phyloP scores from a whole-genome alignment of 2,113 vertebrate genomes.

The Etheostoma spectabile region DNA sequence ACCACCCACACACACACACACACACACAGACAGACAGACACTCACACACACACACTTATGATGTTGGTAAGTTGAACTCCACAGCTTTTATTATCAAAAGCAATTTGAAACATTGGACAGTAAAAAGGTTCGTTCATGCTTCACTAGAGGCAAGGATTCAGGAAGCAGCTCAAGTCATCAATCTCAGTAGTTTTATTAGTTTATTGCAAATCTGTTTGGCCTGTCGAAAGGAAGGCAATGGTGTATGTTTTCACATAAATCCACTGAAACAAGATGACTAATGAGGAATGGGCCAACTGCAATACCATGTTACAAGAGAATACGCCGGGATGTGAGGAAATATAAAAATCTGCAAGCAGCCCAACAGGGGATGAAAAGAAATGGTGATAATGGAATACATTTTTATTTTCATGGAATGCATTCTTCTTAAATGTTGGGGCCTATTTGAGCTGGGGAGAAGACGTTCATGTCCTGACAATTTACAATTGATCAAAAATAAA shows the following conservation, averaged over 20 bases:
- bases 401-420: constrained; percentile 34
- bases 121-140: constrained; percentile 16
- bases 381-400: constrained; percentile 9
- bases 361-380: neutral
- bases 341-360: constrained; percentile 16
- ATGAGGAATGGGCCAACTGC: constrained; percentile 26
- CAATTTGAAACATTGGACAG: neutral
- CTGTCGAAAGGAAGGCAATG: constrained; percentile 26
- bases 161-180: constrained; percentile 37
- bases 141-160: constrained; percentile 26
- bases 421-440: neutral
- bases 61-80: neutral
- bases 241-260: constrained; percentile 45
- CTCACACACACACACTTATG: neutral
- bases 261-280: constrained; percentile 36
- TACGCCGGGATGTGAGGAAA: neutral
- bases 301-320: constrained; percentile 5
- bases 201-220: constrained; percentile 37
- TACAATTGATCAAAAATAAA: constrained; percentile 20
- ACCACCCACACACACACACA: too few species aligned
- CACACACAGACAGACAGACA: too few species aligned
- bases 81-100: constrained; percentile 20
- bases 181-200: constrained; percentile 36
- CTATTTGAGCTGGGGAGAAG: neutral
- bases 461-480: constrained; percentile 2